Evolutionary conservation across 1,140 invertebrate species (phyloP), one percentile per base, ranked within the genome.

Genomic region (Zaprionus kolodkinae): DNA sequence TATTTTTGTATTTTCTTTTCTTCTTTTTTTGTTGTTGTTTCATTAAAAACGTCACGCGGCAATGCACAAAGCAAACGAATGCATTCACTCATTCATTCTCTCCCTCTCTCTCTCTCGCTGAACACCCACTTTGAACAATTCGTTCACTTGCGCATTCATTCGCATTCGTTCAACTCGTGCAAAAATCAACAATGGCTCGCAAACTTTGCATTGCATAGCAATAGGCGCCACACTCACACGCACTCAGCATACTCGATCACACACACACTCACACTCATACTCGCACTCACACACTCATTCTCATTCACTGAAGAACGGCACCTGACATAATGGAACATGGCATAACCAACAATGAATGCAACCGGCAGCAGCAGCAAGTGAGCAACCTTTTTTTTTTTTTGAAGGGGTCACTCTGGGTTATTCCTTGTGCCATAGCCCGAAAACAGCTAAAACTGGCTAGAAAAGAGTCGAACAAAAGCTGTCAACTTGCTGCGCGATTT

Each of bases 11-110:
- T 35, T 17, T 48, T 50, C 36, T n/a, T 13, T 13, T 17, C 3
- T 10, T 2, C 33, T 9, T 54, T 30, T 52, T 6, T 6, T 67
- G 55, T 30, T 67, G 55, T 30, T 50, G 43, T 64, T 70, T 75
- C 72, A 75, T 75, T 75, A 75, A 75, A 75, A 75, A 69, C 60
- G 59, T 64, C 54, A 71, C 61, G 60, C 59, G 35, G 54, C 60
- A 71, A 40, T 71, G 72, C 72, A 64, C 72, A 75, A 70, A 71
- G 72, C 43, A 75, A 54, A 70, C 50, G 72, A 68, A 61, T 60
- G 43, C 55, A 68, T 61, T 61, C 35, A 40, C 45, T 55, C 55
- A 57, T 55, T 9, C 40, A 45, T 7, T 21, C 6, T n/a, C 35
- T 45, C 40, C 63, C 68, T 56, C 30, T 25, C 21, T 21, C 21